Evolutionary conservation across 2,113 vertebrate species (phyloP), one percentile per base, ranked within the genome.

Genomic region (Entomyzon cyanotis): DNA sequence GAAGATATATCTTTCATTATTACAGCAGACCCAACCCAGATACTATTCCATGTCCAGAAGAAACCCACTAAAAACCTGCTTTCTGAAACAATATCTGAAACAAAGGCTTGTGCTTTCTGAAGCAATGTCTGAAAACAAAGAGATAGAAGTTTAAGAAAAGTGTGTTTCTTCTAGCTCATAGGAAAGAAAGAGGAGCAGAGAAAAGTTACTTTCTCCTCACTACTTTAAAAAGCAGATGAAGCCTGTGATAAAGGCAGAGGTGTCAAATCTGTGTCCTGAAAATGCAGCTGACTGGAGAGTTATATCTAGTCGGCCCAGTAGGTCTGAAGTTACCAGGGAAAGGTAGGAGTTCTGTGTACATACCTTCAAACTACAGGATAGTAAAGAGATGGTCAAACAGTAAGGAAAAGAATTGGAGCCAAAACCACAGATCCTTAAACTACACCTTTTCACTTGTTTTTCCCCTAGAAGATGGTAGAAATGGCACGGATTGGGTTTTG

Each of bases 401-500:
- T 52, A 49, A 44, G 14, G 42, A 7, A 49, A 56, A 30, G 15
- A 37, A 39, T 44, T 10, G 5, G 3, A 15, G 1, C 7, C 21
- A 63, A 37, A 63, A 28, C 1, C 10, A 56, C 7, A 68, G 8
- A 59, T 5, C 22, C 11, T 76, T 55, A 41, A 87, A 30, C 8
- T 46, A 37, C 8, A 53, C 1, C 1, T 17, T 70, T 53, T 8
- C 1, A 3, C 27, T 42, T 47, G 47, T 50, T 60, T 46, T 59
- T 67, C 8, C 15, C 15, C 30, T 22, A 35, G 4, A 82, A 69
- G 12, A 33, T 4, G 22, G 1, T 10, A 50, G 21, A 47, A 75
- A 79, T 2, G 1, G 1, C 3, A 30, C 56, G 14, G 3, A 30
- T 49, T 3, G 1, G 3, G 1, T 71, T 85, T 87, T 58, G 60